Base-by-base conservation (phyloP, 2,888 invertebrate species). In the Drosophila eohydei region DNA sequence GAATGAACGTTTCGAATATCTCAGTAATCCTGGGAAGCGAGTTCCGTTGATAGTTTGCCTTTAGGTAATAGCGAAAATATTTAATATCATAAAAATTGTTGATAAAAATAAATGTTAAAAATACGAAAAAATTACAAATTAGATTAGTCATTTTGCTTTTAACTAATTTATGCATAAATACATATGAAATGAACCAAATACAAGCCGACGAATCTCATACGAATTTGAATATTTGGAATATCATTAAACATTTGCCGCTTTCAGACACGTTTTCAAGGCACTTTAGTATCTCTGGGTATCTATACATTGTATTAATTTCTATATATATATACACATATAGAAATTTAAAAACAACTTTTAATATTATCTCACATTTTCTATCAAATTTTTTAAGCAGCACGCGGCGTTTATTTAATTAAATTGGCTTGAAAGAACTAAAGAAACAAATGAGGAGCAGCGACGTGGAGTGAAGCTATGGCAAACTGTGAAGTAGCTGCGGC, bases 341-440 rank as follows among this genome's bases (percentile, higher is more conserved):
- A 51, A 52, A 50, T 78, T 77, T 62, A 52, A 60, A 66, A 78
- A 65, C 67, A 78, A 67, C 64, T 71, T 80, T 74, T 65, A 67
- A 78, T 79, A 78, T 74, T 67, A 81, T 78, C 81, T 63, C 66
- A 61, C 69, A 78, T 66, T 81, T 78, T 73, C 68, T 82, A 80
- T 80, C 80, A 75, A 80, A 78, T 71, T 81, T 68, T 74, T 68
- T 68, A 57, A 82, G 61, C 80, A 80, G 76, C 83, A 80, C 81
- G 78, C 81, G 78, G 78, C 80, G 64, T 79, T 75, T 81, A 78
- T 80, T 80, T 80, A 80, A 80, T 80, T 80, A 83, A 80, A 80
- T 82, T 80, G 81, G 63, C 81, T 81, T 48, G 38, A 55, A 51
- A 46, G 63, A 57, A 43, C 34, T 50, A 67, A 44, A 26, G 40